Conservation (phyloP, 1,140 invertebrate genomes). For the Pantala flavescens region DNA sequence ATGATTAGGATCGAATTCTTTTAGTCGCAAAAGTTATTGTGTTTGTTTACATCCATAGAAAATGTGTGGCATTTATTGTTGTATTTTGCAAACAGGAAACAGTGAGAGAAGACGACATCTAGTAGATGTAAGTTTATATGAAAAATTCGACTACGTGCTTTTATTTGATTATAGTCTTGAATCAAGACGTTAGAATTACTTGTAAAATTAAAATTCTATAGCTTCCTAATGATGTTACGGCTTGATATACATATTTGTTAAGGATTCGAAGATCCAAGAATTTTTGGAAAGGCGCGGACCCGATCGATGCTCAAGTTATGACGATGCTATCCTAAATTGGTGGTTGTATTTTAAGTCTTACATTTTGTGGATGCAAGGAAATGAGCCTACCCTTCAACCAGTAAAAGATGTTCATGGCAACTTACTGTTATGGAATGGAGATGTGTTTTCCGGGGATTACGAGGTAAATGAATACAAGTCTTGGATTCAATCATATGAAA, state of each 20-base stretch:
- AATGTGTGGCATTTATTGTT: too few relatives aligned
- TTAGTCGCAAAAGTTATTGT: too few relatives aligned
- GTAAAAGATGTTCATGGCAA: conserved; percentile 41
- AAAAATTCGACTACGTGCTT: too few relatives aligned
- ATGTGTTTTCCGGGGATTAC: conserved; percentile 51
- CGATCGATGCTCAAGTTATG: conserved; percentile 29
- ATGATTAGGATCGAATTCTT: too few relatives aligned
- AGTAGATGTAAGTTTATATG: too few relatives aligned
- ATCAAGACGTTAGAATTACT: too few relatives aligned
- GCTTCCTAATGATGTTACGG: too few relatives aligned
- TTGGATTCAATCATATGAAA: conserved; percentile 9
- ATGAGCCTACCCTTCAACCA: conserved; percentile 45
- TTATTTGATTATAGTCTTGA: too few relatives aligned
- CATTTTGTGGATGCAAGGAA: conserved; percentile 62
- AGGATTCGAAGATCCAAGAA: conserved; percentile 34
- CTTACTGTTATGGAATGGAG: conserved; percentile 70
- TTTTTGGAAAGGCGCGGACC: conserved; percentile 40
- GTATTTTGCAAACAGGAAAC: too few relatives aligned
- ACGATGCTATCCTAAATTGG: conserved; percentile 41
- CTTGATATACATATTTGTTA: conserved; percentile 15
- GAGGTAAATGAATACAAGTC: not conserved
- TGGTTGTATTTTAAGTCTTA: conserved; percentile 50
- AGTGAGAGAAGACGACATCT: too few relatives aligned
- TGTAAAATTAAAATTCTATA: too few relatives aligned
- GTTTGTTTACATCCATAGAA: too few relatives aligned